Evolutionary conservation across 30 jellyfish, hydroid and myxozoan genomes (phyloP), one percentile per base, ranked within the genome.

Genomic region (Aurelia aurita complex sp. Pacific): DNA sequence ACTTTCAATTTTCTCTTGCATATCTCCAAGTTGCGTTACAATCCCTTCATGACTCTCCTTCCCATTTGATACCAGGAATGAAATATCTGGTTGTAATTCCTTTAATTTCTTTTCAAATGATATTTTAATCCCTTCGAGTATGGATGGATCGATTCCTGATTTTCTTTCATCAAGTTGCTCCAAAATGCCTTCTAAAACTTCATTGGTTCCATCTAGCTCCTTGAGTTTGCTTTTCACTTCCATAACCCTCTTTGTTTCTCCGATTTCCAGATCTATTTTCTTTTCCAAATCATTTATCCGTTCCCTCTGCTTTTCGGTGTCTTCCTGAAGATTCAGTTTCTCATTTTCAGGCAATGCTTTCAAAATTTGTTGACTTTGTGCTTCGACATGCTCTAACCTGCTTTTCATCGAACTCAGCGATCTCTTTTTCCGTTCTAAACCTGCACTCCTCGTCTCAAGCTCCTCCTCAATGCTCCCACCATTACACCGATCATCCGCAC

Each of bases 141-240:
- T 38, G 11, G 38, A 61, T 61, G 70, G 70, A 23, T 61, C 70
- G 15, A 61, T 61, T 61, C 70, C 70, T n/a, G 70, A 17, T 61
- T 61, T 61, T 61, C 70, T 61, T 15, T 61, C 70, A 2, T 61
- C 70, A 17, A 61, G 36, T 61, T 61, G 70, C 34, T 61, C 70
- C 34, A 61, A 5, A 61, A 61, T 61, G 12, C 36, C 36, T 61
- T 61, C 13, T 23, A 61, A n/a, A 23, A n/a, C 36, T 61, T 61
- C 70, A 17, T 0, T 23, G 2, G 36, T 23, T 23, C 36, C 36
- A 5, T 23, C 36, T 12, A 61, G 1, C 10, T 17, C 70, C 8
- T 3, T 61, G 1, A 61, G 32, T n/a, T 17, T 61, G 36, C 36
- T 61, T 13, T n/a, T 23, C 36, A 61, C 33, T 0, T 61, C 36